Evolutionary conservation across 2,113 vertebrate genomes (phyloP), one percentile per base, ranked within the genome.

Genomic region (Tenrec ecaudatus): DNA sequence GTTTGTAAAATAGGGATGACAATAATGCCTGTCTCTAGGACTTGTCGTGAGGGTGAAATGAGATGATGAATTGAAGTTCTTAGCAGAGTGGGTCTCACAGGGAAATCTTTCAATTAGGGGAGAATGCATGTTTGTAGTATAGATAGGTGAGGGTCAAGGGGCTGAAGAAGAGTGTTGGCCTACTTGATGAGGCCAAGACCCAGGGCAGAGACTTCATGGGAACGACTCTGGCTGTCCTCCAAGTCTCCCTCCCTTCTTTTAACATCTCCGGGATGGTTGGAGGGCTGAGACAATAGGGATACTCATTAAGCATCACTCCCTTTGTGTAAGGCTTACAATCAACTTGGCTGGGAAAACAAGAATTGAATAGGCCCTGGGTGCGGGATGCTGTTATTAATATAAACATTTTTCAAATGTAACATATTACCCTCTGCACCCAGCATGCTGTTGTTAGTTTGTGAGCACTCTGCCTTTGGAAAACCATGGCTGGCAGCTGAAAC

Each of bases 391-490:
- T 69, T 80, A 89, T n/a, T 60, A 93, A 89, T 95, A 82, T 66
- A 89, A 78, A 64, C 43, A 90, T 90, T 95, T 95, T 95, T 77
- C 58, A 73, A 83, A 62, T 90, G 90, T 69, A 93, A 82, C 92
- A 92, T 95, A 92, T 68, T 6, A 36, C 47, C 94, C 77, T 85
- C 82, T 87, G 82, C n/a, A 79, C 80, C 31, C 94, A 66, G 78
- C 86, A 95, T 96, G 71, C 88, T 93, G 2, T 90, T 96, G 0
- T 20, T 33, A 38, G 68, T 15, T 89, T 96, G 68, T 81, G 62
- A 94, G 29, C 76, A 60, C 76, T 64, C 19, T 80, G 86, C 81
- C 83, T 96, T 93, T 89, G 90, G 68, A 96, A 86, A 97, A 78
- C 23, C 57, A 82, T 62, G 86, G 77, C 83, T 96, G 68, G 81